Conservation (phyloP, 2,113 vertebrate genomes). For the Hystrix brachyura region DNA sequence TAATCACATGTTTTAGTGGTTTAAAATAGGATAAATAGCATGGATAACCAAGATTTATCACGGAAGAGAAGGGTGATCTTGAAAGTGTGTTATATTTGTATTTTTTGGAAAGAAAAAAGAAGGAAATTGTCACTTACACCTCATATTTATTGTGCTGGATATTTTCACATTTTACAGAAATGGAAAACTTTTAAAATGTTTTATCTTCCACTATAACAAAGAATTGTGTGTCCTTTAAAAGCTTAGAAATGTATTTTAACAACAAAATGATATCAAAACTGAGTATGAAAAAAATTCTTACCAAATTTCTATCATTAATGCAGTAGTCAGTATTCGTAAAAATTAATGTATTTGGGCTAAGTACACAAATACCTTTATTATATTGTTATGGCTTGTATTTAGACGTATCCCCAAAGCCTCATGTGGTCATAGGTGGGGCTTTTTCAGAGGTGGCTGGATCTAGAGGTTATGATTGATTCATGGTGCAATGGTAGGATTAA, state of each 20-base stretch:
- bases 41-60: background rate
- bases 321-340: background rate
- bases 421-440: too few species aligned
- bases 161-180: constrained; percentile 18
- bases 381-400: background rate
- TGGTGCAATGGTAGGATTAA: too few species aligned
- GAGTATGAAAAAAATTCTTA: constrained; percentile 16
- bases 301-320: background rate
- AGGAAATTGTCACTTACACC: background rate
- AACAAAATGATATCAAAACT: constrained; percentile 23
- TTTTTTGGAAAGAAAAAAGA: constrained; percentile 23
- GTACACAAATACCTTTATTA: background rate
- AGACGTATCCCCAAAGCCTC: too few species aligned
- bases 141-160: constrained; percentile 11
- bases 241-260: background rate
- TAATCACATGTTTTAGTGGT: background rate
- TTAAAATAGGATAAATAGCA: background rate
- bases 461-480: too few species aligned
- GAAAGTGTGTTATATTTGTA: background rate
- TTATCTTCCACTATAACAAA: constrained; percentile 19
- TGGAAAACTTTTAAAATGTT: background rate
- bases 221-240: constrained; percentile 2
- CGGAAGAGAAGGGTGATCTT: background rate
- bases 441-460: too few species aligned
- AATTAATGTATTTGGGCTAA: background rate